Evolutionary conservation across 2,888 invertebrate genomes (phyloP).

Genomic region (Hanleya hanleyi): DNA sequence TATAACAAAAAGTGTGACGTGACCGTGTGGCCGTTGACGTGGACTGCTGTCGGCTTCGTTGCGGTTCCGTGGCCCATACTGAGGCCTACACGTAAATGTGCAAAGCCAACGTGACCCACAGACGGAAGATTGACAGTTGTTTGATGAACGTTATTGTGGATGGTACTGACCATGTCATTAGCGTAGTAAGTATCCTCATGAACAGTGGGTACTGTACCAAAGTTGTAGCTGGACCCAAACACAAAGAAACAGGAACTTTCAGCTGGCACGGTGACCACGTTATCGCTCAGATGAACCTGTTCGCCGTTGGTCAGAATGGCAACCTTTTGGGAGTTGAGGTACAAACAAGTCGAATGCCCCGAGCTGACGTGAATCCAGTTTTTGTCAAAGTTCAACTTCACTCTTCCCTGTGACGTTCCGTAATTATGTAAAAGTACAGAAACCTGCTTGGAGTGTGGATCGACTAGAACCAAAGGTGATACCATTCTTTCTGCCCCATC

Average conservation of each 20-base stretch:
- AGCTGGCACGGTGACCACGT: background rate
- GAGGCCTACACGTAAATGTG: slow-evolving; percentile 5
- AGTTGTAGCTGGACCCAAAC: background rate
- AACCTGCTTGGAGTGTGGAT: background rate
- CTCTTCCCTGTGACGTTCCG: background rate
- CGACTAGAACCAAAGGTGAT: slow-evolving; percentile 12
- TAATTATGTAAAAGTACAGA: background rate
- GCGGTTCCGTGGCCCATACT: background rate
- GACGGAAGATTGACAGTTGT: background rate
- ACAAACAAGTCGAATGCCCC: background rate
- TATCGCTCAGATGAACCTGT: background rate
- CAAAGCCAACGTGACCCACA: background rate
- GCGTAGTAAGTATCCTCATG: slow-evolving; percentile 8
- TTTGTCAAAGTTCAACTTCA: background rate
- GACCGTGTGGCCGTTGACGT: background rate
- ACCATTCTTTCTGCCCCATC: slow-evolving; percentile 10
- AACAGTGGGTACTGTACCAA: background rate
- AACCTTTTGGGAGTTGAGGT: background rate
- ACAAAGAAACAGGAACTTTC: slow-evolving; percentile 12
- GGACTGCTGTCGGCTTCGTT: background rate
- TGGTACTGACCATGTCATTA: background rate
- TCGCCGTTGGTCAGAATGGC: background rate
- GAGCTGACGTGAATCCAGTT: background rate
- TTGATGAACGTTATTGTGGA: background rate
- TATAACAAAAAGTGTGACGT: background rate